Evolutionary conservation across 2,888 invertebrate species (phyloP).

Genomic region (Cataglyphis albicans): DNA sequence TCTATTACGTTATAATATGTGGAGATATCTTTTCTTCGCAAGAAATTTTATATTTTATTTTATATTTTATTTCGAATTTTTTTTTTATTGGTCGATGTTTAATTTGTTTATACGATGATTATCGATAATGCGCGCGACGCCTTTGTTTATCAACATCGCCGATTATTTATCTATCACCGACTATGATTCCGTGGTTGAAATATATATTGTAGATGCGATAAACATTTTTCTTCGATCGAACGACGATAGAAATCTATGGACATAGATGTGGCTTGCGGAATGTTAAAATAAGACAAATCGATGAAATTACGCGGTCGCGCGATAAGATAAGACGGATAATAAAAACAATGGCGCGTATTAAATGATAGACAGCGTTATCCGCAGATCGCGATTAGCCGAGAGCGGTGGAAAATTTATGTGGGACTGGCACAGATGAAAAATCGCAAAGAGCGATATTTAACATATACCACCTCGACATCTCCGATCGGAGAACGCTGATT

Average conservation of each 20-base stretch:
- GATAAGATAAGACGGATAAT: conserved; percentile 58
- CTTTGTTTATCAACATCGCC: conserved; percentile 22
- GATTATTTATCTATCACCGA: conserved; percentile 39
- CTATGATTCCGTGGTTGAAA: neutral
- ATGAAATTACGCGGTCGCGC: conserved; percentile 68
- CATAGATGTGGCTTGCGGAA: conserved; percentile 7
- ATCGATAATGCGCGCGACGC: neutral
- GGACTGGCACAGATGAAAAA: conserved; percentile 49
- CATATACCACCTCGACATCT: conserved; percentile 37
- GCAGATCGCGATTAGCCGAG: conserved; percentile 50
- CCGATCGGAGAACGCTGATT: conserved; percentile 53
- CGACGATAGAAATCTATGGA: neutral
- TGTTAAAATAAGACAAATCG: conserved; percentile 60
- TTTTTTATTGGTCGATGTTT: neutral
- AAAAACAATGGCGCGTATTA: conserved; percentile 52
- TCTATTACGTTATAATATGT: neutral
- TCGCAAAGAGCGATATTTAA: conserved; percentile 50
- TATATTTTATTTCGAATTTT: neutral
- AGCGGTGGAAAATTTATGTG: conserved; percentile 55
- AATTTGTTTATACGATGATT: neutral
- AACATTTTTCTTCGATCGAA: neutral
- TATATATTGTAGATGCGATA: neutral
- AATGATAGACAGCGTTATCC: conserved; percentile 53
- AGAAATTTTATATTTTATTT: neutral
- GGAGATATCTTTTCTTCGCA: neutral